Base-by-base conservation (phyloP, 1,140 invertebrate species). In the Onthophagus taurus region DNA sequence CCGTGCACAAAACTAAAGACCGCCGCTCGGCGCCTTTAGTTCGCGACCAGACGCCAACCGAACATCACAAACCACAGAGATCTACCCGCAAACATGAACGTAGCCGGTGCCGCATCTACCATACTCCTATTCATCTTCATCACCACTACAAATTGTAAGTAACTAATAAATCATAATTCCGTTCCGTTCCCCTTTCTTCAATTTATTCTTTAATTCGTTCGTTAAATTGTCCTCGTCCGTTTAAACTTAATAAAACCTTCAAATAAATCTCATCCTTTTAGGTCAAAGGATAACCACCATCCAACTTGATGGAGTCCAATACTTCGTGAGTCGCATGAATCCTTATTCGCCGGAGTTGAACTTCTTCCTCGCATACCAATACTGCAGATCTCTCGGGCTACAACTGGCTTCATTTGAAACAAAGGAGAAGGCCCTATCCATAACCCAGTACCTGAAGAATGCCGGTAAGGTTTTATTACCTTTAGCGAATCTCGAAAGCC, bases 301-400 rank as follows among this genome's bases (percentile, higher is more conserved):
- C 52, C 83, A 86, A 58, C 59, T 87, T 58, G 85, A 85, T 67
- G 85, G 83, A 31, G 81, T 86, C 18, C 85, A 89, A 58, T 90
- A 90, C 61, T 90, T 87, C 64, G 82, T 90, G 44, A 88, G 84
- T 48, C 72, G 83, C 57, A 85, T 88, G 78, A 88, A 88, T 63
- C 86, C 86, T 5, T 89, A 89, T 67, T 85, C 84, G 47, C 83
- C 85, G 8, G 81, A 85, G 58, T 72, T 89, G 37, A 89, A 89
- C 66, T 90, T 85, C 63, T 86, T 84, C 75, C 67, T 88, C 55
- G 84, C 85, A 24, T 90, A 89, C 63, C 83, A 90, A 57, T 89
- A 89, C 60, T 90, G 87, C 62, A 78, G 85, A 54, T 89, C 85
- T 19, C 66, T 89, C 55, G 87, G 86, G 17, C 68, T 90, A 48